Conservation (phyloP, 37 sponge, comb jelly and placozoan genomes). For the Eunapius fragilis region DNA sequence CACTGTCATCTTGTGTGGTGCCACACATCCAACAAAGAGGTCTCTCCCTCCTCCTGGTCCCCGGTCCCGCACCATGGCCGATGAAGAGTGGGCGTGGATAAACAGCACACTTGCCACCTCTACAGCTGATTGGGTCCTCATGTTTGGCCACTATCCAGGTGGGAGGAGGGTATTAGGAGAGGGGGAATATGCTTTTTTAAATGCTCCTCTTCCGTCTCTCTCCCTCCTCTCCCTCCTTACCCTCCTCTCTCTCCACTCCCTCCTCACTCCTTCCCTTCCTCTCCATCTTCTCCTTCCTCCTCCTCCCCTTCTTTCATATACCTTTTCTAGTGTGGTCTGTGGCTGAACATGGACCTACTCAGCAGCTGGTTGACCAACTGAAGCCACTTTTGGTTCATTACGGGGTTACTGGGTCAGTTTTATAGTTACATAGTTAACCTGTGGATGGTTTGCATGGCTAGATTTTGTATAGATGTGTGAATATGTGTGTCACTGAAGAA, state of each 20-base stretch:
- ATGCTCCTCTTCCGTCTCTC: background rate
- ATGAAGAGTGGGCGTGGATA: conserved; percentile 83
- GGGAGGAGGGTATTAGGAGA: background rate
- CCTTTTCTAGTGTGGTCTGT: conserved; percentile 84
- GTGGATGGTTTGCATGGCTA: no score
- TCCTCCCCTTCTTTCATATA: background rate
- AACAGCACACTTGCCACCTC: conserved; percentile 65
- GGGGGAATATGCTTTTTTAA: background rate
- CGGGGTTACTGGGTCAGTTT: conserved; percentile 61
- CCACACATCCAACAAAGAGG: conserved; percentile 59
- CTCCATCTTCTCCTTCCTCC: background rate
- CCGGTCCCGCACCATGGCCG: conserved; percentile 21
- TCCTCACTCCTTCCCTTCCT: no score
- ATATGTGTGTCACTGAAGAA: no score
- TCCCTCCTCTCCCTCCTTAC: background rate
- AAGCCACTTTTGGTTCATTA: conserved; percentile 68
- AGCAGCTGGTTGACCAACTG: conserved; percentile 55
- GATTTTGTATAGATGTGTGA: no score
- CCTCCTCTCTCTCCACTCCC: no score
- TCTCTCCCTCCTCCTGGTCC: conserved; percentile 60
- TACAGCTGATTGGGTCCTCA: conserved; percentile 73
- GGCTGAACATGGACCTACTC: conserved; percentile 86
- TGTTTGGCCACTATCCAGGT: conserved; percentile 92
- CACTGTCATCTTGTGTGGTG: conserved; percentile 81
- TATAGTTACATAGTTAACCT: no score